Conservation (phyloP, 1,140 invertebrate species). For the Papilio polyxenes region DNA sequence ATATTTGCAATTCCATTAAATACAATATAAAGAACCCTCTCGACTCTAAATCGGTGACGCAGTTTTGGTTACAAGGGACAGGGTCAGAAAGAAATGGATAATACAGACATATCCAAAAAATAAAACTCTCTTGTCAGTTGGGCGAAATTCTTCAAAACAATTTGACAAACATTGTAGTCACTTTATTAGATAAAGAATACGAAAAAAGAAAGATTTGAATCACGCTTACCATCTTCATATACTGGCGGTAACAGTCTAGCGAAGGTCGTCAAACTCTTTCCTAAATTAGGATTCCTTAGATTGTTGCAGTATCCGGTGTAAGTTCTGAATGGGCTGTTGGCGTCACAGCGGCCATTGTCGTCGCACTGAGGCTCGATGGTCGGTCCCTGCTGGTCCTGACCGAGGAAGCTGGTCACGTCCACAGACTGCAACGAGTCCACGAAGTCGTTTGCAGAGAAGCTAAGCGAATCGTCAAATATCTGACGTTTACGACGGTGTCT, state of each 20-base stretch:
- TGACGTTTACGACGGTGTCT: conserved; percentile 85
- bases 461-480: conserved; percentile 86
- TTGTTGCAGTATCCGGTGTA: conserved; percentile 96
- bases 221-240: conserved; percentile 90
- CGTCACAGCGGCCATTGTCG: conserved; percentile 88
- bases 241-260: conserved; percentile 90
- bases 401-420: conserved; percentile 84
- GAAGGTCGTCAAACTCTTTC: conserved; percentile 92
- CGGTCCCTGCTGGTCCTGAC: conserved; percentile 75
- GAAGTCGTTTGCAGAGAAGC: conserved; percentile 85
- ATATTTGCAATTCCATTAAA: too few species aligned
- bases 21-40: too few species aligned
- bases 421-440: conserved; percentile 87
- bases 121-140: neutral
- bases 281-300: conserved; percentile 90
- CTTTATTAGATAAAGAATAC: too few species aligned
- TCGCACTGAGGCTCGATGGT: conserved; percentile 83
- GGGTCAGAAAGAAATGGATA: neutral
- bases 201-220: neutral
- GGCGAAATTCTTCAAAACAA: too few species aligned
- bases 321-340: conserved; percentile 89
- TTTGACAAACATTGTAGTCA: too few species aligned
- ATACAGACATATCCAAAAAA: neutral
- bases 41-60: too few species aligned
- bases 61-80: too few species aligned